These are phyloP conservation scores for Brachionus manjavacas DNA, from an alignment of 1,140 invertebrate species.

Conservation along the genomic window DNA sequence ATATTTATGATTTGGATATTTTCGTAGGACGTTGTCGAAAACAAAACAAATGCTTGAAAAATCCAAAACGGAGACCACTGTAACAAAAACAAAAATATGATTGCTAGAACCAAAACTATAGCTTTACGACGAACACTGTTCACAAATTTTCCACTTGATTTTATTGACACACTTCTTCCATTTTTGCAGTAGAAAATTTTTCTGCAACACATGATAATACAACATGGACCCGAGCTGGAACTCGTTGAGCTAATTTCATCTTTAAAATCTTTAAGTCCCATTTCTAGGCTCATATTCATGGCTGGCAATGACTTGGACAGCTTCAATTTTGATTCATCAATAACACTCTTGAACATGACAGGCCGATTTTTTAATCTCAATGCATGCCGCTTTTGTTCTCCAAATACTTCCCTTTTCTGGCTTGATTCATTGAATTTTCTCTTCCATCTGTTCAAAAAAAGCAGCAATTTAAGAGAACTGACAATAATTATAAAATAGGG, in stretches of 20 bases:
- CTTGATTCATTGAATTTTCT: background rate
- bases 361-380: background rate
- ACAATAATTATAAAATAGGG: conserved; percentile 18
- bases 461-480: conserved; percentile 4
- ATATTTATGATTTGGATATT: conserved; percentile 38
- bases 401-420: background rate
- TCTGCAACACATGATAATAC: background rate
- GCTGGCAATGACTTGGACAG: background rate
- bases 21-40: background rate
- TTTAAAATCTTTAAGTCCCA: background rate
- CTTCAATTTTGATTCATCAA: background rate
- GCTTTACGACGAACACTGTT: conserved; percentile 17
- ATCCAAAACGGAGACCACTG: conserved; percentile 41
- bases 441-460: conserved; percentile 41
- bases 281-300: background rate
- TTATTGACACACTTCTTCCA: background rate
- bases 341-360: background rate
- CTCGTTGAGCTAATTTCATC: background rate
- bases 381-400: background rate
- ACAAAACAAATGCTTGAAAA: conserved; percentile 5
- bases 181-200: background rate
- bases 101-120: background rate
- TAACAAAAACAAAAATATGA: conserved; percentile 27
- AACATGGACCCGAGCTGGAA: background rate
- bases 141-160: conserved; percentile 8